Evolutionary conservation across 1,140 invertebrate genomes (phyloP), one percentile per base, ranked within the genome.

Genomic region (Ditylenchus dipsaci): DNA sequence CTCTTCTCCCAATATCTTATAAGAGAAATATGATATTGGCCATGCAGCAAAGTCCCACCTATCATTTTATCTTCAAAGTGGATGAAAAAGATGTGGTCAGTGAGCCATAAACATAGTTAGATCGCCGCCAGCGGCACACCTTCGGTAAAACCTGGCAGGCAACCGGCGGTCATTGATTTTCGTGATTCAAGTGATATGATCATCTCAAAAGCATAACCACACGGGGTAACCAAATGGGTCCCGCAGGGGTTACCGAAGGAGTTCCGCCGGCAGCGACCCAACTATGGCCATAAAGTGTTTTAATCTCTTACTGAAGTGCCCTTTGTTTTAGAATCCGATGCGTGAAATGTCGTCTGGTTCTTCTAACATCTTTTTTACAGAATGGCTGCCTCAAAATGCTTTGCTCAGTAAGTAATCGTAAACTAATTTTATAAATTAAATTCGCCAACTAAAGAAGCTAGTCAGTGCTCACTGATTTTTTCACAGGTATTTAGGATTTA

Each of bases 31-130:
- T 73, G n/a, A 26, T 73, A 5, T 59, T 49, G 13, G 56, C 74
- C 13, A 47, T 73, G 21, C 7, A 27, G 9, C 15, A 70, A 7
- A 9, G 76, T 26, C 11, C 49, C 8, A 38, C 72, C 17, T 73
- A 73, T 49, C 65, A 76, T 42, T 73, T 73, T 38, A 71, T 73
- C 26, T 49, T 73, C 15, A 73, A 76, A 43, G 56, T 77, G 5
- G 72, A 76, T 43, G 76, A 78, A 26, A 64, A 33, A 17, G 71
- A 73, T 45, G 53, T 26, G n/a, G 68, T 71, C n/a, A 69, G 57
- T 33, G 11, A 11, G 19, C 21, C 15, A 29, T 19, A 29, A 21
- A 65, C n/a, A n/a, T n/a, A n/a, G n/a, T n/a, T n/a, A n/a, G n/a
- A n/a, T n/a, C n/a, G n/a, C n/a, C 3, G 3, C 5, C 21, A n/a